These are phyloP conservation scores for Andrena minutula DNA, from an alignment of 2,888 invertebrate genomes.

Conservation along the genomic window DNA sequence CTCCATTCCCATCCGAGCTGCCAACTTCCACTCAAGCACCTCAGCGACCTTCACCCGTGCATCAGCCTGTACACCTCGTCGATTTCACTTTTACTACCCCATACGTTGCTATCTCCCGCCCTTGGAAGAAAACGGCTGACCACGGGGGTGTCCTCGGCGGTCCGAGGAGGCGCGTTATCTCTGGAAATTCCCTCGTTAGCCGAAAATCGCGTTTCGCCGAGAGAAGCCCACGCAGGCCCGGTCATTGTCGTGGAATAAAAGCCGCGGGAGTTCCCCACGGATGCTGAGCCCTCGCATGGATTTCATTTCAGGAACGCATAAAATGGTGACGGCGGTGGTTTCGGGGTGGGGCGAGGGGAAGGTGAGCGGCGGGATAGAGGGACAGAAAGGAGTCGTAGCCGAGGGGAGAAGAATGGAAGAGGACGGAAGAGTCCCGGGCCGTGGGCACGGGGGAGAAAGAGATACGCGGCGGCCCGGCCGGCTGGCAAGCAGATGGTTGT, in stretches of 20 bases:
- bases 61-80: no score
- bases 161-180: constrained; percentile 29
- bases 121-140: neutral
- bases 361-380: constrained; percentile 53
- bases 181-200: constrained; percentile 14
- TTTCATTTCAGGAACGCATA: constrained; percentile 83
- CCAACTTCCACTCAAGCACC: neutral
- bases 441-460: constrained; percentile 49
- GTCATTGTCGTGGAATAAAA: constrained; percentile 67
- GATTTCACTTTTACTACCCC: neutral
- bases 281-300: constrained; percentile 74
- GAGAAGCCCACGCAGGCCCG: constrained; percentile 17
- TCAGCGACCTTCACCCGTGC: neutral
- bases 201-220: constrained; percentile 24
- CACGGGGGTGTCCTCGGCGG: neutral
- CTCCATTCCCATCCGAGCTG: no score
- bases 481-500: constrained; percentile 85
- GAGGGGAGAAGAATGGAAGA: constrained; percentile 65
- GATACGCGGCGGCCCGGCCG: constrained; percentile 76
- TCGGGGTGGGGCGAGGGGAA: constrained; percentile 52
- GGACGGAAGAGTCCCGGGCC: constrained; percentile 45
- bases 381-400: constrained; percentile 46
- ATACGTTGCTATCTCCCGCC: neutral
- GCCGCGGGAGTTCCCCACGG: constrained; percentile 61
- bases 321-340: constrained; percentile 75